Conservation (phyloP, 2,888 invertebrate genomes). For the Lochmaea capreae region DNA sequence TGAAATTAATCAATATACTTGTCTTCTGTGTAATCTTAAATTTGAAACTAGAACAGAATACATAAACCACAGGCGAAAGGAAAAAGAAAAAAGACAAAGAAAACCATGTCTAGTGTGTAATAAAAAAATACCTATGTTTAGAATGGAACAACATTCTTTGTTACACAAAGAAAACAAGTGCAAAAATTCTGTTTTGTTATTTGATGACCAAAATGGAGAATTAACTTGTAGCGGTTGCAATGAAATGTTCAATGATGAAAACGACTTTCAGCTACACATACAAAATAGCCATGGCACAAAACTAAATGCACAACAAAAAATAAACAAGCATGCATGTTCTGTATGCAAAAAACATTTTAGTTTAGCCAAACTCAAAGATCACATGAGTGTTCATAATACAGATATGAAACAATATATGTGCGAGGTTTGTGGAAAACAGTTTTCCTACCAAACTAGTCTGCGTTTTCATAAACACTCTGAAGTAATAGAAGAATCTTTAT, state of each 20-base stretch:
- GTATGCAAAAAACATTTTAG: background rate
- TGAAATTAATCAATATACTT: background rate
- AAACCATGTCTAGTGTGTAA: background rate
- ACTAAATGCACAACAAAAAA: background rate
- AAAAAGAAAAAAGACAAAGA: conserved; percentile 1
- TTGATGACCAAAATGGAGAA: background rate
- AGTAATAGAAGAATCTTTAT: background rate
- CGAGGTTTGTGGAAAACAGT: background rate
- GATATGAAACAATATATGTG: background rate
- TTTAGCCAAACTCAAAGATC: background rate
- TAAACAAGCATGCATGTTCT: background rate
- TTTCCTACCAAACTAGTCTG: background rate
- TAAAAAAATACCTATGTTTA: background rate
- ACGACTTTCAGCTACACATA: background rate
- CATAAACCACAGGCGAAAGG: background rate
- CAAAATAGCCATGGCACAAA: background rate
- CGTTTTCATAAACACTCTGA: background rate
- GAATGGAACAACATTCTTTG: background rate
- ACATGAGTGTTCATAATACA: background rate
- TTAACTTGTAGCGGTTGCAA: conserved; percentile 2
- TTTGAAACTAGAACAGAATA: background rate
- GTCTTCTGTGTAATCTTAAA: background rate
- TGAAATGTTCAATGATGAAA: background rate
- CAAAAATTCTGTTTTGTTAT: background rate
- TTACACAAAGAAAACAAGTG: background rate